phyloP scores from a whole-genome alignment of 2,797 vertebrate species.

The Cygnus olor region DNA sequence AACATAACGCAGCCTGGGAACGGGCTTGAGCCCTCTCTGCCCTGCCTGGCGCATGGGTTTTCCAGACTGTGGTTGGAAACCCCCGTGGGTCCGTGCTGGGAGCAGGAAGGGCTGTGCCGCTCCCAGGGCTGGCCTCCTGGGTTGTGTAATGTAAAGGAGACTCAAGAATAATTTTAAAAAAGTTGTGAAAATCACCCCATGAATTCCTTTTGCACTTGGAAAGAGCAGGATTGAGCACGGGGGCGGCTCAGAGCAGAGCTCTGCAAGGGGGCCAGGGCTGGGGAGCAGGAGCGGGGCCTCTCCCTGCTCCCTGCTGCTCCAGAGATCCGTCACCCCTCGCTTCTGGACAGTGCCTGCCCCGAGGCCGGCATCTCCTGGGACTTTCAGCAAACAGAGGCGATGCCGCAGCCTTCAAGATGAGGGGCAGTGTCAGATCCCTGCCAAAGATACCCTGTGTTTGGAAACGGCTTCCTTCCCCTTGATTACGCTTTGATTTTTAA shows the following conservation, averaged over 20 bases:
- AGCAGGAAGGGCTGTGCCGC: fast-evolving
- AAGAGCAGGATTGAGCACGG: fast-evolving
- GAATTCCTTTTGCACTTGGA: neutral
- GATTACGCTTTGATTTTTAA: neutral
- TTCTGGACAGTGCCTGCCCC: neutral
- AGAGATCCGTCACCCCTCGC: neutral
- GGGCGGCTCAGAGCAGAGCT: neutral
- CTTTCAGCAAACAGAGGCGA: neutral
- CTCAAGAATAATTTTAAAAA: neutral
- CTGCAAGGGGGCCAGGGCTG: neutral
- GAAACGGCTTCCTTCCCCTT: slow-evolving; percentile 38
- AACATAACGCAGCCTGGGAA: neutral
- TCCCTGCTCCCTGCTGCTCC: neutral
- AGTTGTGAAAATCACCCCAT: neutral
- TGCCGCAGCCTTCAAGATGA: neutral
- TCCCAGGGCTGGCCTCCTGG: neutral
- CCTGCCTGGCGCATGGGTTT: neutral
- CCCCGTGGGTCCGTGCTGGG: neutral
- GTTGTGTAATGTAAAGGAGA: neutral
- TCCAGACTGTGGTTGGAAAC: neutral
- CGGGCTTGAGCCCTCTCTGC: fast-evolving
- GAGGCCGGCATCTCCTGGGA: neutral
- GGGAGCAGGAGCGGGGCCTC: fast-evolving
- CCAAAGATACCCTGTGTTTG: neutral
- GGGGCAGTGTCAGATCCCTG: neutral